Evolutionary conservation across 1,140 invertebrate genomes (phyloP), one percentile per base, ranked within the genome.

Genomic region (Sesamia nonagrioides): DNA sequence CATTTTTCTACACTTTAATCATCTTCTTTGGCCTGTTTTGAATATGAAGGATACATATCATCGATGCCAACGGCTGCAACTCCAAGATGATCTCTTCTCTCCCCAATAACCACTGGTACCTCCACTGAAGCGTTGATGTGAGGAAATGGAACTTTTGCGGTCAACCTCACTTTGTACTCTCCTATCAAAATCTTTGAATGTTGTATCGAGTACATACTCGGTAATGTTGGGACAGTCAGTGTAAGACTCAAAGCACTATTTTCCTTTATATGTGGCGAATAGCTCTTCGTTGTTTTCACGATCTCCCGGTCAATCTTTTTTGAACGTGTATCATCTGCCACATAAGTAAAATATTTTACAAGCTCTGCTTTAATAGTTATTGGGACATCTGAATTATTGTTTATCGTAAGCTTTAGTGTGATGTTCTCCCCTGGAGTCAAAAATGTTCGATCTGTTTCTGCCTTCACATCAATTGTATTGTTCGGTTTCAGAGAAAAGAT

Each of bases 391-490:
- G 74, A 35, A 15, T 80, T 18, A 63, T 80, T 80, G 17, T 40
- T 63, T 18, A 77, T 21, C 8, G 58, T 52, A 18, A 42, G 60
- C 7, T 42, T 50, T 15, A 80, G 4, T n/a, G 11, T 37, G 0
- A 63, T 52, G 11, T 72, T 77, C 35, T 77, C 60, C 7, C 79
- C 79, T 52, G 78, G 73, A 21, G 48, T 6, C n/a, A 71, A 37
- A 8, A 48, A 40, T 4, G 78, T 71, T 9, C 63, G 69, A 0
- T n/a, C 54, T 15, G 76, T 63, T 2, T 50, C 33, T 13, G 33
- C 73, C 42, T 76, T 77, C 7, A 80, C n/a, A 9, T 52, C 42
- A 9, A 80, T 21, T 1, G 6, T 11, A n/a, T 45, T 40, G 1
- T 60, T 60, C 2, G 40, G 27, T 40, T 45, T 61, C 2, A 74